Base-by-base conservation (phyloP, 1,140 invertebrate genomes). In the Bursaphelenchus mucronatus region DNA sequence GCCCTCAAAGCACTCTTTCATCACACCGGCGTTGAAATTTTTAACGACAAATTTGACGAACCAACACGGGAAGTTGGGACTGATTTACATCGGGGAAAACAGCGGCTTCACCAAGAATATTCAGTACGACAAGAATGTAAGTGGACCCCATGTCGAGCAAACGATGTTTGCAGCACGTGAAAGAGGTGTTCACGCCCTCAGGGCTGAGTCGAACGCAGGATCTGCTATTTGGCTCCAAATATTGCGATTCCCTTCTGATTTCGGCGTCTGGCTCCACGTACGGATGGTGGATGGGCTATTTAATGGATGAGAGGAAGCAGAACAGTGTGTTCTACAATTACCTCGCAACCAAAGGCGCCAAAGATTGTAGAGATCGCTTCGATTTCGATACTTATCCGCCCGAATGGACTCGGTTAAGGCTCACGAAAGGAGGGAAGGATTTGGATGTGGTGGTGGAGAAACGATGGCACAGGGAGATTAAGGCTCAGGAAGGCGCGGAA, bases 241-340 rank as follows among this genome's bases (percentile, higher is more conserved):
- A 30, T 5, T 55, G 54, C 19, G 54, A 55, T 6, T 55, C 54
- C n/a, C 54, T 55, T 1, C 54, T 55, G 54, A n/a, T 55, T n/a
- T 15, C 54, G n/a, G 54, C 54, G 6, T 30, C 19, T 4, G 54
- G 54, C 39, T 55, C 54, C 19, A 55, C 54, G 13, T 55, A 15
- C 19, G 54, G 54, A 1, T 55, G 13, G 13, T 55, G 54, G 54
- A 55, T 55, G 13, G 54, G 13, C 19, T 55, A 55, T 44, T 55
- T 55, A 6, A n/a, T 55, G 54, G n/a, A n/a, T 1, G 54, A 55
- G 39, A 1, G 30, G 30, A n/a, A 21, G 30, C 54, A 55, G 30
- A 6, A 43, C 19, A n/a, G 4, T 6, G 30, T 55, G n/a, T 55
- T 55, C 54, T 55, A 55, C 19, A 55, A 55, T 39, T 55, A 55